Conservation (phyloP, 2,797 vertebrate species). For the Dermochelys coriacea region DNA sequence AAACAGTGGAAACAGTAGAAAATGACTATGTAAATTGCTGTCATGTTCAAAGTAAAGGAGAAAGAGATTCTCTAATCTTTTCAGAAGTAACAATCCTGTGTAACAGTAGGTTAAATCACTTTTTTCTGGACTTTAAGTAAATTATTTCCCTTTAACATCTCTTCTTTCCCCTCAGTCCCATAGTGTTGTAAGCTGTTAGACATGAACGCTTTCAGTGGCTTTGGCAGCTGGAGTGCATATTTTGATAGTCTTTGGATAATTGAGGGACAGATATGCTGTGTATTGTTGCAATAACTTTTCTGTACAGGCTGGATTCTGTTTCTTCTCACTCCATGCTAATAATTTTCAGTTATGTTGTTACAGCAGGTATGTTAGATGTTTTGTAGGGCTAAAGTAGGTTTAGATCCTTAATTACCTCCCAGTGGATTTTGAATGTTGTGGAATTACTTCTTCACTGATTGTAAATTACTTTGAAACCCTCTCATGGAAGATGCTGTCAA, state of each 20-base stretch:
- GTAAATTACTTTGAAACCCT: background rate
- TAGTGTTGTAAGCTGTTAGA: conserved; percentile 13
- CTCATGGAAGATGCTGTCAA: background rate
- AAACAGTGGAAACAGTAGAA: background rate
- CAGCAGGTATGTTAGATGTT: background rate
- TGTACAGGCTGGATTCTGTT: conserved; percentile 14
- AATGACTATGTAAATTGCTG: background rate
- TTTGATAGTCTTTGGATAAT: conserved; percentile 42
- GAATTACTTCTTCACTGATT: background rate
- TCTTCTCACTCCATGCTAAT: background rate
- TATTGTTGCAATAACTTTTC: conserved; percentile 24
- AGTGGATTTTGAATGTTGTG: conserved; percentile 14
- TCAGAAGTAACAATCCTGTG: conserved; percentile 5
- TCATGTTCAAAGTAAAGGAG: background rate
- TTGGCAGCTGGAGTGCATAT: conserved; percentile 49
- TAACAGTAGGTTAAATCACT: conserved; percentile 23
- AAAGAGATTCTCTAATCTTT: background rate
- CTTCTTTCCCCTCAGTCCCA: background rate
- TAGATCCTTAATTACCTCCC: background rate
- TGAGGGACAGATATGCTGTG: background rate
- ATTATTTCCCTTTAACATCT: background rate
- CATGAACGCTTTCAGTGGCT: conserved; percentile 1
- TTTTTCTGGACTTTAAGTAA: conserved; percentile 14
- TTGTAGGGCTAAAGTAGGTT: background rate
- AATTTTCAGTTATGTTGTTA: background rate